These are phyloP conservation scores for Heliconius ismenius DNA, from an alignment of 2,888 invertebrate species.

Conservation along the genomic window DNA sequence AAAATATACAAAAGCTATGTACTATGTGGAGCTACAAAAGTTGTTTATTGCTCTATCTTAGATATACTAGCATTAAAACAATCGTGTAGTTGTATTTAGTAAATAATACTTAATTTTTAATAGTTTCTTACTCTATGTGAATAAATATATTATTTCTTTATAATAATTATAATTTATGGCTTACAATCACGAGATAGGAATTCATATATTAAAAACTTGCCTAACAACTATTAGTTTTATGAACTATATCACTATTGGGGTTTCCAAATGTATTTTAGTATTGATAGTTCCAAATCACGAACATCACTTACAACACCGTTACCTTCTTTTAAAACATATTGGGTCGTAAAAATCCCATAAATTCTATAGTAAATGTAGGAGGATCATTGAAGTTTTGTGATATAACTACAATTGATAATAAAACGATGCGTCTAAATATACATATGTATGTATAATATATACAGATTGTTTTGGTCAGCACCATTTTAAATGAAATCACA, in stretches of 20 bases:
- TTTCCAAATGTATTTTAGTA: constrained; percentile 45
- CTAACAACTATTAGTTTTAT: constrained; percentile 31
- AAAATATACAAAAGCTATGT: neutral
- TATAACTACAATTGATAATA: constrained; percentile 31
- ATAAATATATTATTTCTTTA: neutral
- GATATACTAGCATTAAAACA: neutral
- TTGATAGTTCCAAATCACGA: constrained; percentile 51
- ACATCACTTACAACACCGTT: constrained; percentile 61
- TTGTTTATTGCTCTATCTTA: neutral
- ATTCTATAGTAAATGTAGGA: constrained; percentile 59
- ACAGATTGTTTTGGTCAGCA: no score
- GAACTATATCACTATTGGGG: constrained; percentile 29
- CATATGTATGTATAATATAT: neutral
- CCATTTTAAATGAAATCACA: no score
- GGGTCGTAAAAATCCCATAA: constrained; percentile 67
- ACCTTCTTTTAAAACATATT: constrained; percentile 68
- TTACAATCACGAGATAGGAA: constrained; percentile 4
- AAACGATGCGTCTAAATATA: constrained; percentile 22
- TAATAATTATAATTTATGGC: constrained; percentile 11
- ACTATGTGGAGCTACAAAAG: neutral
- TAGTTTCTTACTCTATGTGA: neutral
- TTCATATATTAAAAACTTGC: constrained; percentile 20
- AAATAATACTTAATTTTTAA: neutral
- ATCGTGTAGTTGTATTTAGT: neutral
- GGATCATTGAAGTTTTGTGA: constrained; percentile 43